Base-by-base conservation (phyloP, 2,888 invertebrate genomes). In the Rhingia campestris region DNA sequence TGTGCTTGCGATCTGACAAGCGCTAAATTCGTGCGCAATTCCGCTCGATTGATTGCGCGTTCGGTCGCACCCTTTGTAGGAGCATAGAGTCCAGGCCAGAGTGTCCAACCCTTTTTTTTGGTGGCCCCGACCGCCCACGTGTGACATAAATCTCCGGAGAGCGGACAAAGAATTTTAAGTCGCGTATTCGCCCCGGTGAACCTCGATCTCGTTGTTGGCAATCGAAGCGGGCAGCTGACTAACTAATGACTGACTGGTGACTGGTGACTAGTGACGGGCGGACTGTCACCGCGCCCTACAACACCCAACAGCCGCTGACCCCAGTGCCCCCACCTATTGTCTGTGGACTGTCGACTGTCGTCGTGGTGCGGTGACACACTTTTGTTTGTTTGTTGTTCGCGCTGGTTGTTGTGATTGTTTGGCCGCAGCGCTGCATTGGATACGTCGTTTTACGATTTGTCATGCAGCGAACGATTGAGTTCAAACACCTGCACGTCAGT, bases 381-480 rank as follows among this genome's bases (percentile, higher is more conserved):
- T 84, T 84, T 80, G 84, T 84, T 84, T 80, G 84, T 84, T 84
- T 74, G 82, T 67, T 73, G 67, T 75, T 70, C 51, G 59, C 75
- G 59, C 75, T 81, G 75, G 73, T 77, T 82, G 74, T 75, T 80
- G 80, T 84, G 84, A 84, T 84, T 84, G 73, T 70, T 74, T 73
- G 54, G 61, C 59, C 22, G 22, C 77, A 81, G 76, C 70, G 61
- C 58, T 61, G 72, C 70, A 72, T 81, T 81, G 81, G 53, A 70
- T 72, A 81, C 66, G 80, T 77, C 64, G 59, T 84, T 84, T 75
- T 64, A 70, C 84, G 80, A 84, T 84, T 84, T 84, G 84, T 84
- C 84, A 84, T 84, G 84, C 84, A 84, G 59, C 84, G 66, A 80
- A 70, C 84, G 74, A 84, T 84, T 84, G 84, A 84, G 84, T 84